Evolutionary conservation across 1,140 invertebrate genomes (phyloP), one percentile per base, ranked within the genome.

Genomic region (Panagrolaimus sp.): DNA sequence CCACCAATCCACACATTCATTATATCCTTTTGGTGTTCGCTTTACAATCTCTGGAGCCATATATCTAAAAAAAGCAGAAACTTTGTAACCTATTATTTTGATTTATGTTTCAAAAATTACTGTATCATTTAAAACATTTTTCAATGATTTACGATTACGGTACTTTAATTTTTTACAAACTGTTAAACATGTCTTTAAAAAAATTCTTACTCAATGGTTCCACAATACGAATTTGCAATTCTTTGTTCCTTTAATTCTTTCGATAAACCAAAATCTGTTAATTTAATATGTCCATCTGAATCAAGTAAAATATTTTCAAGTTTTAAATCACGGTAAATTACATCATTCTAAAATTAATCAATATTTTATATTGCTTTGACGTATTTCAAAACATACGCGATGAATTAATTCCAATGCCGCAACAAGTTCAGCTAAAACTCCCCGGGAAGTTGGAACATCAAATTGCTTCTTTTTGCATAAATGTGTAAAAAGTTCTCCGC

Each of bases 271-370:
- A 94, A 94, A 85, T 94, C 92, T 0, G 92, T 94, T 14, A 95
- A 83, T 15, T 94, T 91, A 52, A 95, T 90, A 83, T 95, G 92
- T 6, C 93, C 93, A 46, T 91, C 88, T 84, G 93, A 91, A 68
- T 85, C 85, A 43, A 95, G 85, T 3, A 95, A 86, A 70, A 95
- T 93, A 83, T 95, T 95, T 84, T 95, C 93, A 58, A 94, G 85
- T 82, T 95, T 94, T 69, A 98, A 93, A 84, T 97, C 94, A 14
- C 94, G 88, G 85, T 97, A 97, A 74, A 97, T 96, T 47, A 96
- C 93, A 64, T 83, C 93, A 86, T 91, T 93, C 87, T 44, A 86
- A 86, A 69, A 81, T 79, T 77, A 65, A 26, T 52, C 24, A 8
- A 3, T 3, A 26, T 9, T 24, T 15, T 8, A 26, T 32, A 62